Base-by-base conservation (phyloP, 2,113 vertebrate species). In the Cyprinodon tularosa region DNA sequence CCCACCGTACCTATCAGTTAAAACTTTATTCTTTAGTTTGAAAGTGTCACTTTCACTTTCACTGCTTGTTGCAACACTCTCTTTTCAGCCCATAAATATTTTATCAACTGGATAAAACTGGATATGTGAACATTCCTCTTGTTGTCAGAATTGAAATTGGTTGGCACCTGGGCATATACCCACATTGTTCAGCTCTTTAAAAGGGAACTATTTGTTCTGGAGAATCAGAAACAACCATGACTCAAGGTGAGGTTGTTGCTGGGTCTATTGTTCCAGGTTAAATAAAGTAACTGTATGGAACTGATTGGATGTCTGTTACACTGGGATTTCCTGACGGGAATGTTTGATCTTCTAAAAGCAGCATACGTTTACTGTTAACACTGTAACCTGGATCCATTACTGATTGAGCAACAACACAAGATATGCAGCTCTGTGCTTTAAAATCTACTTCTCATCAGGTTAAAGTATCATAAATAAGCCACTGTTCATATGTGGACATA, bases 261-360 rank as follows among this genome's bases (percentile, higher is more conserved):
- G n/a, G 8, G 37, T 12, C 13, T 2, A 9, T 15, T 42, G 62
- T 65, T 62, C 12, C 22, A 62, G 29, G 29, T 36, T 36, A 13
- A 36, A 13, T 29, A 36, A 36, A 17, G 14, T 20, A 42, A 39
- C 12, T 42, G 62, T 20, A 62, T 13, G 11, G 29, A 0, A 53
- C 22, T 42, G 68, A 42, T 63, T 4, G 68, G 74, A 67, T 50
- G 65, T 60, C 39, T 66, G 63, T 44, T 38, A 44, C 45, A 13
- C 57, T 10, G 62, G 67, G 72, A 66, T 62, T 72, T 78, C 68
- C 77, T 65, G 64, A 0, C 0, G 12, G 81, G 60, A 68, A 62
- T 42, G 50, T 12, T 48, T 44, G 3, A 37, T 63, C 20, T 45
- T 77, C 63, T 62, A 60, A 67, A 65, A 39, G 17, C 0, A 29